phyloP scores from a whole-genome alignment of 2,113 vertebrate species.

The Channa argus region DNA sequence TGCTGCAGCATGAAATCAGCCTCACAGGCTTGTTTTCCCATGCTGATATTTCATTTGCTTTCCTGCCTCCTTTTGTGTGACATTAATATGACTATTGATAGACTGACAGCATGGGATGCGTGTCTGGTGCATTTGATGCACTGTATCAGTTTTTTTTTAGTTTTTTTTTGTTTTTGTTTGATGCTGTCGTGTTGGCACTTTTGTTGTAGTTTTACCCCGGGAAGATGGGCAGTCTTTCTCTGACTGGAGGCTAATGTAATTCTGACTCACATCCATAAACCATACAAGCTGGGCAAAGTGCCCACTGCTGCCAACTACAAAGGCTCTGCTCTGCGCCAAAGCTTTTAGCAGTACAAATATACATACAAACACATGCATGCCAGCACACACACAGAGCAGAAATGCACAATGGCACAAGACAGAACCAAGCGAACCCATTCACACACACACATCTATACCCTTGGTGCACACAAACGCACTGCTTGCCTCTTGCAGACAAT shows the following conservation, averaged over 20 bases:
- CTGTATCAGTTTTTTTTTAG: slow-evolving; percentile 21
- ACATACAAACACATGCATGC: slow-evolving; percentile 28
- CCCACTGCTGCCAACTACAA: slow-evolving; percentile 60
- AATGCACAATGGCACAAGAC: slow-evolving; percentile 18
- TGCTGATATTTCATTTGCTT: slow-evolving; percentile 49
- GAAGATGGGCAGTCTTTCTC: slow-evolving; percentile 52
- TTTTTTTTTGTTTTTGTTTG: slow-evolving; percentile 28
- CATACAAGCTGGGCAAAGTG: slow-evolving; percentile 59
- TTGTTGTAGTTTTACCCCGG: slow-evolving; percentile 57
- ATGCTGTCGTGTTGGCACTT: slow-evolving; percentile 47
- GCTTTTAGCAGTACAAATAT: slow-evolving; percentile 55
- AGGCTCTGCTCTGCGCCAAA: slow-evolving; percentile 63
- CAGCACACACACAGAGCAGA: slow-evolving; percentile 9
- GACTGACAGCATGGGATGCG: slow-evolving; percentile 52
- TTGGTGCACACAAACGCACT: background rate
- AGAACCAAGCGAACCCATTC: slow-evolving; percentile 2
- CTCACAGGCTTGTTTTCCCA: slow-evolving; percentile 25
- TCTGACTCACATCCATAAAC: slow-evolving; percentile 63
- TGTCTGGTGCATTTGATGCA: slow-evolving; percentile 46
- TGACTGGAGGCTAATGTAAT: slow-evolving; percentile 57
- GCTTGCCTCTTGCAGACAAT: slow-evolving; percentile 16
- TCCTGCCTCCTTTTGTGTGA: slow-evolving; percentile 40
- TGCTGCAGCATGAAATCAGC: slow-evolving; percentile 45
- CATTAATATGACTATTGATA: slow-evolving; percentile 45
- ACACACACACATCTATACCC: background rate